Evolutionary conservation across 2,113 vertebrate species (phyloP).

Genomic region (Centropristis striata): DNA sequence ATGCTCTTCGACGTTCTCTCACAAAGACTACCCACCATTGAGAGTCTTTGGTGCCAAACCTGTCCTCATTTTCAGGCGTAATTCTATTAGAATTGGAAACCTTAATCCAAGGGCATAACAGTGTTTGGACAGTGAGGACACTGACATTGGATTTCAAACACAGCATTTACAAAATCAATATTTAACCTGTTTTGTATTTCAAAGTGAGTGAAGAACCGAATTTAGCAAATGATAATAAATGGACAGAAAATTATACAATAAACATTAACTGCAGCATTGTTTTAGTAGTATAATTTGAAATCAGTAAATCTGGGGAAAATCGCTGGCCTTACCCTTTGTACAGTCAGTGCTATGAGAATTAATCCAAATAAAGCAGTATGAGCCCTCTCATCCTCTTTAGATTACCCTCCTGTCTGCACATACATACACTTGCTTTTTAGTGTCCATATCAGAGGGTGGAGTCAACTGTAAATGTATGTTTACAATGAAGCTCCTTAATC

Average conservation of each 20-base stretch:
- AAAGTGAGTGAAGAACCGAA: background rate
- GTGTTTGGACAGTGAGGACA: conserved; percentile 1
- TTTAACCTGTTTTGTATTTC: background rate
- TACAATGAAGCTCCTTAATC: no score
- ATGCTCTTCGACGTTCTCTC: background rate
- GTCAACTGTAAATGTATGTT: no score
- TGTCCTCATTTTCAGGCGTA: background rate
- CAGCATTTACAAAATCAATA: background rate
- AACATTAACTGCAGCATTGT: background rate
- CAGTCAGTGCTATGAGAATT: background rate
- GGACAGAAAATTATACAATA: background rate
- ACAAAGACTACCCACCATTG: background rate
- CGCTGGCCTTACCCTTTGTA: background rate
- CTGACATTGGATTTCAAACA: conserved; percentile 2
- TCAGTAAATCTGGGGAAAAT: background rate
- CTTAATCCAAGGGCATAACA: background rate
- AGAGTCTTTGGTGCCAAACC: background rate
- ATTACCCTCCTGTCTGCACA: background rate
- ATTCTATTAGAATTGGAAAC: no score
- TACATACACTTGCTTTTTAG: background rate
- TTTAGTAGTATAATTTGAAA: background rate
- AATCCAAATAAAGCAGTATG: conserved; percentile 26
- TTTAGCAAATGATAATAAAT: no score
- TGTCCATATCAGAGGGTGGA: background rate
- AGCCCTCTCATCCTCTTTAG: conserved; percentile 33